Base-by-base conservation (phyloP, 2,797 vertebrate genomes). In the Kryptopterus vitreolus region DNA sequence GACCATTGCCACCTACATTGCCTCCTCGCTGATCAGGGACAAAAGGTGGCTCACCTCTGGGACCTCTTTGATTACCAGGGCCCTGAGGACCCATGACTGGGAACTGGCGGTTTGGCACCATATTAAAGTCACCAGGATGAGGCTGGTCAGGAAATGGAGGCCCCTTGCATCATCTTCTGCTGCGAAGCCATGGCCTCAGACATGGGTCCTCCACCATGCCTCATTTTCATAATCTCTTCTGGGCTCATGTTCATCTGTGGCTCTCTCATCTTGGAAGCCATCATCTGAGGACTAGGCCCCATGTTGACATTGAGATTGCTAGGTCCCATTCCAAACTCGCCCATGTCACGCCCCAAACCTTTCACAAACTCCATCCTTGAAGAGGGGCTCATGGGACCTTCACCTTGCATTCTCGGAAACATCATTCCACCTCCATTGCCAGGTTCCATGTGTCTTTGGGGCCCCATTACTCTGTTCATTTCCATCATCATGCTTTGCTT, bases 401-500 rank as follows among this genome's bases (percentile, higher is more conserved):
- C 98, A 8, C 93, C 94, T 0, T 97, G 95, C 94, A 98, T 95
- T 86, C 97, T 96, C 70, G 97, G 96, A 92, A 99, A 99, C 89
- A 99, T 96, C 89, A 99, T 96, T 63, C 95, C 96, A 87, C 93
- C 94, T 31, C 93, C 92, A 79, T 90, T 96, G 35, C 96, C 96
- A 22, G 97, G 95, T 88, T 99, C 98, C 95, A 98, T 94, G 83
- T 94, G 92, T 91, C 97, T 95, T 91, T 99, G 98, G 81, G 95
- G 93, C 31, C 95, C 93, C 90, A 98, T 95, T 95, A 98, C 95
- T 89, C 97, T 93, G 87, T 95, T 97, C 91, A 98, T 96, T 81
- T 99, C 98, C 93, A 99, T 95, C 92, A 95, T 95, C 91, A 98
- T 95, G 61, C 95, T 96, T 91, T 97, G 98, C 62, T 99, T 98